phyloP scores from a whole-genome alignment of 2,113 vertebrate genomes.

The Anas platyrhynchos region DNA sequence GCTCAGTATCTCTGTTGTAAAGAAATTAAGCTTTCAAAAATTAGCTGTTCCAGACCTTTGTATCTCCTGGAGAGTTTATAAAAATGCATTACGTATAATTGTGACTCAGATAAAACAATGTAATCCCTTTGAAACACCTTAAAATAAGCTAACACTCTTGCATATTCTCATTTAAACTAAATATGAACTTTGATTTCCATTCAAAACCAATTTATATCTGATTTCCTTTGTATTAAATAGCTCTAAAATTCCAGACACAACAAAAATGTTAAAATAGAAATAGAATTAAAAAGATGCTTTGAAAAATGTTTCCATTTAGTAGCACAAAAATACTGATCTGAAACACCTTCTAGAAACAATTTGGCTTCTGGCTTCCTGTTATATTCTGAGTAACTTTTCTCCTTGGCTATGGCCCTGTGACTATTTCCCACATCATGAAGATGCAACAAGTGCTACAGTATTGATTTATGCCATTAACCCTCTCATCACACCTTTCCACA shows the following conservation, averaged over 20 bases:
- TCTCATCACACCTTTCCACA: neutral
- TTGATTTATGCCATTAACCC: neutral
- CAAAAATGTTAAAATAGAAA: neutral
- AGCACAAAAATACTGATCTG: neutral
- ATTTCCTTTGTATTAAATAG: neutral
- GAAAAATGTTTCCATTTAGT: neutral
- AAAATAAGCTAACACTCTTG: neutral
- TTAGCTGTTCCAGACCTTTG: too few relatives aligned
- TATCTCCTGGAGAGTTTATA: neutral
- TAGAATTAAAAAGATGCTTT: neutral
- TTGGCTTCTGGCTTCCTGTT: neutral
- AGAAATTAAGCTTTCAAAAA: neutral
- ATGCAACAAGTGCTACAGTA: fast-evolving
- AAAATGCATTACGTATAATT: neutral
- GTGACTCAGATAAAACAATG: neutral
- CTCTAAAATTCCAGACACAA: neutral
- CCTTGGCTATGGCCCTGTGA: neutral
- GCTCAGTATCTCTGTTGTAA: neutral
- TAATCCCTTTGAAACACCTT: neutral
- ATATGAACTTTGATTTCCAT: neutral
- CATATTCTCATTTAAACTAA: neutral
- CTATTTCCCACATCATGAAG: neutral
- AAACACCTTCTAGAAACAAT: neutral
- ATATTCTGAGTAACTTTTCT: neutral
- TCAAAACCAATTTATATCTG: neutral